Conservation (phyloP, 2,888 invertebrate genomes). For the Crossocerus cetratus region DNA sequence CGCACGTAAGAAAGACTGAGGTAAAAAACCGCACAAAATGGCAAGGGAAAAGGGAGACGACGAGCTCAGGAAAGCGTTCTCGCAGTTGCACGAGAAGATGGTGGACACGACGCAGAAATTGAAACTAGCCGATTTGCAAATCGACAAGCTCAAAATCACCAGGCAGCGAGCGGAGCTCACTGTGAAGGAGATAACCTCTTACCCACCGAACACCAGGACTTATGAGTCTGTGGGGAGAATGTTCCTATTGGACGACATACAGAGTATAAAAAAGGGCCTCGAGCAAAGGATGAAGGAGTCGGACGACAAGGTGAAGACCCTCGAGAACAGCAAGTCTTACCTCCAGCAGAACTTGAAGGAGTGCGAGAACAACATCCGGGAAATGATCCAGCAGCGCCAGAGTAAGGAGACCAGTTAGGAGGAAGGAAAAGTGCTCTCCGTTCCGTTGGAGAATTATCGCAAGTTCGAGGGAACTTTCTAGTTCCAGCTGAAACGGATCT, state of each 20-base stretch:
- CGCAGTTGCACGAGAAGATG: slow-evolving; percentile 89
- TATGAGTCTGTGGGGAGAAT: slow-evolving; percentile 92
- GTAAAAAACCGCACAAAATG: slow-evolving; percentile 46
- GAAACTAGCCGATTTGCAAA: slow-evolving; percentile 87
- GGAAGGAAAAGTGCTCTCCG: too few species aligned
- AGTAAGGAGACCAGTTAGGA: slow-evolving; percentile 62
- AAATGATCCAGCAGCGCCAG: slow-evolving; percentile 85
- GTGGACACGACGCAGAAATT: slow-evolving; percentile 89
- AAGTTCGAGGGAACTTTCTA: too few species aligned
- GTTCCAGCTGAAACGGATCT: too few species aligned
- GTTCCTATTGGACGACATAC: slow-evolving; percentile 86
- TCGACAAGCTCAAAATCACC: slow-evolving; percentile 83
- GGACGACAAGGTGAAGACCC: slow-evolving; percentile 84
- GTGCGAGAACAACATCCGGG: slow-evolving; percentile 90
- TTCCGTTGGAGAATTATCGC: too few species aligned
- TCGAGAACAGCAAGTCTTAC: slow-evolving; percentile 88
- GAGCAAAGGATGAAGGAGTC: slow-evolving; percentile 80
- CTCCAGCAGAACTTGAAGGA: slow-evolving; percentile 90
- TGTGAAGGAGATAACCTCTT: slow-evolving; percentile 79
- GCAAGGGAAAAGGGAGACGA: slow-evolving; percentile 80
- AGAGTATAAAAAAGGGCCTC: slow-evolving; percentile 82
- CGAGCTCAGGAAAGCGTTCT: slow-evolving; percentile 86
- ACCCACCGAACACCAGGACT: slow-evolving; percentile 83
- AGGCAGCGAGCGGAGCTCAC: slow-evolving; percentile 86
- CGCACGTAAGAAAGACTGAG: too few species aligned